These are phyloP conservation scores for Ormyrus thymus DNA, from an alignment of 2,888 invertebrate species.

Conservation along the genomic window DNA sequence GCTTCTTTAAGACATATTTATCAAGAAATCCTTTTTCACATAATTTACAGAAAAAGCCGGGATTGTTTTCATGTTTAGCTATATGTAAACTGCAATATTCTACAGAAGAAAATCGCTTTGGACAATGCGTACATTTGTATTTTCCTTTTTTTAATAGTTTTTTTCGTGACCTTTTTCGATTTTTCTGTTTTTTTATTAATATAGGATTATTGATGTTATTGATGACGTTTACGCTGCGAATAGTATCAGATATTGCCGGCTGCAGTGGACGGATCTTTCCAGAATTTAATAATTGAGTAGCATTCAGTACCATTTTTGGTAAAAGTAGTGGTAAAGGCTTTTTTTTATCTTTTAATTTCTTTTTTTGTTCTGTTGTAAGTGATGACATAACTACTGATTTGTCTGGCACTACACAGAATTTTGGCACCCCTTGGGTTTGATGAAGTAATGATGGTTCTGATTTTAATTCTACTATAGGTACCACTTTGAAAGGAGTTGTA, in stretches of 20 bases:
- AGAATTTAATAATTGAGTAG: conserved; percentile 14
- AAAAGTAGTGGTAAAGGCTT: conserved; percentile 19
- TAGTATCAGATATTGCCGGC: conserved; percentile 10
- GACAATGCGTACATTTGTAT: conserved; percentile 67
- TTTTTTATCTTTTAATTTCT: too few species aligned
- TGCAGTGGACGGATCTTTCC: conserved; percentile 49
- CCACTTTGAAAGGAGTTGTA: conserved; percentile 64
- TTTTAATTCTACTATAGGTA: conserved; percentile 69
- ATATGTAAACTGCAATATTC: conserved; percentile 72
- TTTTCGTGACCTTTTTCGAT: conserved; percentile 53
- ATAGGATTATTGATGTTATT: conserved; percentile 24
- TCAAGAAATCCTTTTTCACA: conserved; percentile 67
- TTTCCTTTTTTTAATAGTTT: conserved; percentile 55
- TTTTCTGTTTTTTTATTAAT: conserved; percentile 39
- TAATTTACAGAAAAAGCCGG: conserved; percentile 64
- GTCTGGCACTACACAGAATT: too few species aligned
- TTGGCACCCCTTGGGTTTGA: conserved; percentile 68
- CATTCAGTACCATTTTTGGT: conserved; percentile 29
- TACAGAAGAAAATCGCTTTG: conserved; percentile 68
- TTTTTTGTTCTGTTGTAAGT: too few species aligned
- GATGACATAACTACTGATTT: too few species aligned
- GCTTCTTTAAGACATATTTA: conserved; percentile 66
- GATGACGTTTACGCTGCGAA: conserved; percentile 26
- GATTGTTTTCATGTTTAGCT: conserved; percentile 67
- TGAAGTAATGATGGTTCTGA: conserved; percentile 68